phyloP scores from a whole-genome alignment of 2,888 invertebrate genomes.

The Neocrepidodera transversa region DNA sequence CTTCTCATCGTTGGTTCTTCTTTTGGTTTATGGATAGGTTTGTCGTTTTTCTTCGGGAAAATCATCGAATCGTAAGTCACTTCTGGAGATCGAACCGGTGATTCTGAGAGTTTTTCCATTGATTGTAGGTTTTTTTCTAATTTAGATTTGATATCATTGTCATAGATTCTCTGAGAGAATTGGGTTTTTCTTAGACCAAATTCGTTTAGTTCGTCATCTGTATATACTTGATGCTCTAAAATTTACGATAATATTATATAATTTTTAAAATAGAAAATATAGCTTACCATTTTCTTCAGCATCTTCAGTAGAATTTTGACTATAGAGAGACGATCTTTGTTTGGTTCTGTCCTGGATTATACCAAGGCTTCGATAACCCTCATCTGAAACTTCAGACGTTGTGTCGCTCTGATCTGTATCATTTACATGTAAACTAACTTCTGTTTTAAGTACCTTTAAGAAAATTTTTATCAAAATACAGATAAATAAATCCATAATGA shows the following conservation, averaged over 20 bases:
- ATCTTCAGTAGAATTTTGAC: constrained; percentile 76
- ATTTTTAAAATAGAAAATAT: too few relatives aligned
- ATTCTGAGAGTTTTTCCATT: constrained; percentile 39
- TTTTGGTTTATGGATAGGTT: constrained; percentile 40
- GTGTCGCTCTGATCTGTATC: constrained; percentile 68
- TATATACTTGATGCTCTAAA: constrained; percentile 70
- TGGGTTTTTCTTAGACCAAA: constrained; percentile 77
- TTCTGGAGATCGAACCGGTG: constrained; percentile 33
- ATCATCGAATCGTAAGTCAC: constrained; percentile 27
- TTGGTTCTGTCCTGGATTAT: constrained; percentile 65
- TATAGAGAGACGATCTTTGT: constrained; percentile 72
- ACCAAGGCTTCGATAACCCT: constrained; percentile 83
- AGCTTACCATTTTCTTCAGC: constrained; percentile 73
- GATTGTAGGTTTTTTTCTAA: constrained; percentile 43
- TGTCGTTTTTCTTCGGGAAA: constrained; percentile 26
- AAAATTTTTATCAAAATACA: neutral
- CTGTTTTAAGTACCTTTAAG: constrained; percentile 57
- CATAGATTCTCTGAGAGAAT: constrained; percentile 69
- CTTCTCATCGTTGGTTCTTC: constrained; percentile 12
- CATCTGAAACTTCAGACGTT: constrained; percentile 85
- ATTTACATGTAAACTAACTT: constrained; percentile 56
- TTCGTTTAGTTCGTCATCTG: constrained; percentile 71
- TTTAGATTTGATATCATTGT: constrained; percentile 58
- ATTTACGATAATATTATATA: constrained; percentile 28
- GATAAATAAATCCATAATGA: too few relatives aligned